These are phyloP conservation scores for Tetraodon nigroviridis DNA, from an alignment of 2,113 vertebrate species.

Conservation along the genomic window DNA sequence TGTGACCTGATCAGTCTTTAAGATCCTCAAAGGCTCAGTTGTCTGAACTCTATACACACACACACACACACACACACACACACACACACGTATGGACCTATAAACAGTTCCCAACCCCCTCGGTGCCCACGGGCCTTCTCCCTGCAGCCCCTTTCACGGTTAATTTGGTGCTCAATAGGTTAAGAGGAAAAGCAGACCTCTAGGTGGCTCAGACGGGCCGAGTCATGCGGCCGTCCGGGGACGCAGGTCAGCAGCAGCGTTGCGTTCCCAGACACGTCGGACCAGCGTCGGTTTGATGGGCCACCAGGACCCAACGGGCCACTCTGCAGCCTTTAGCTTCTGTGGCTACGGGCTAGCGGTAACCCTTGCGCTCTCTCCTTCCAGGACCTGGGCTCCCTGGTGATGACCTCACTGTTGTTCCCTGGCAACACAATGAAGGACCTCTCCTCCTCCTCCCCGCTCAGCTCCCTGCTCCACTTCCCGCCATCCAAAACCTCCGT, in stretches of 20 bases:
- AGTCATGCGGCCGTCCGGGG: slow-evolving; percentile 33
- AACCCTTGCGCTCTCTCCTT: neutral
- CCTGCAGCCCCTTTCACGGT: slow-evolving; percentile 43
- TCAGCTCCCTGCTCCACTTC: slow-evolving; percentile 72
- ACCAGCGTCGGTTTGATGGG: slow-evolving; percentile 12
- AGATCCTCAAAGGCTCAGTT: slow-evolving; percentile 60
- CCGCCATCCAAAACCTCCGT: slow-evolving; percentile 62
- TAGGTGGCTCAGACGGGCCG: neutral
- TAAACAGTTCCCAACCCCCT: slow-evolving; percentile 40
- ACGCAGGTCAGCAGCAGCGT: slow-evolving; percentile 5
- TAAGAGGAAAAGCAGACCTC: slow-evolving; percentile 55
- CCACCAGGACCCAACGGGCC: neutral
- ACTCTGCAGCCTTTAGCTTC: neutral
- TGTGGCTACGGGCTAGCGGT: neutral
- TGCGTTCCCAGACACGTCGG: slow-evolving; percentile 30
- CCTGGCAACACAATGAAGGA: slow-evolving; percentile 72
- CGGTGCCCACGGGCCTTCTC: slow-evolving; percentile 26
- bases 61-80: slow-evolving; percentile 20
- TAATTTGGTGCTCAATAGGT: slow-evolving; percentile 62
- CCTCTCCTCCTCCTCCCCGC: slow-evolving; percentile 60
- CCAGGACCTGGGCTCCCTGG: slow-evolving; percentile 50
- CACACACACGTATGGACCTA: slow-evolving; percentile 10
- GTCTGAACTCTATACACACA: slow-evolving; percentile 33
- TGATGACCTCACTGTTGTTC: slow-evolving; percentile 71
- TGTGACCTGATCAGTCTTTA: slow-evolving; percentile 50